A percentile compares a stretch with the other conserved stretches of the same genome.
These are phyloP conservation scores for Cheilosia soror DNA, from an alignment of 2,888 invertebrate species.

Conservation along the genomic window DNA sequence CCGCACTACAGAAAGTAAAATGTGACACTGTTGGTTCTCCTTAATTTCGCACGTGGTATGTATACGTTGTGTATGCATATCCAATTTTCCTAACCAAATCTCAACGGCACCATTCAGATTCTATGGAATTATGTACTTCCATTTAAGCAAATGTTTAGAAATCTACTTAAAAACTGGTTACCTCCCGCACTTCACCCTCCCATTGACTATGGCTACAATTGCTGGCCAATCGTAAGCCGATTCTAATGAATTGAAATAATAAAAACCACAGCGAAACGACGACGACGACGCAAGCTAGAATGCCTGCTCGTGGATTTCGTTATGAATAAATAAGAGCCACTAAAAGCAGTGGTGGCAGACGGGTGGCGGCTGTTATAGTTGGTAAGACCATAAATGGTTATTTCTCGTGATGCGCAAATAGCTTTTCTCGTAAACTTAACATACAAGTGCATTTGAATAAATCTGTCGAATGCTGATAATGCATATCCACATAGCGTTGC, in stretches of 20 bases:
- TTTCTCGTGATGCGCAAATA: conserved; percentile 53
- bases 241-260: conserved; percentile 52
- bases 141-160: conserved; percentile 32
- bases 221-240: conserved; percentile 22
- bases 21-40: too few relatives aligned
- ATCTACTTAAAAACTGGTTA: conserved; percentile 35
- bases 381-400: conserved; percentile 54
- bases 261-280: conserved; percentile 24
- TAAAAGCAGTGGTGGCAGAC: conserved; percentile 12
- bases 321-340: conserved; percentile 52
- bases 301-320: conserved; percentile 20
- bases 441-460: not conserved
- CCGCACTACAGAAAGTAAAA: too few relatives aligned
- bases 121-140: conserved; percentile 14
- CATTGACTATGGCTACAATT: conserved; percentile 15
- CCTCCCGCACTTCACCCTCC: not conserved
- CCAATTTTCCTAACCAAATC: not conserved
- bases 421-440: conserved; percentile 14
- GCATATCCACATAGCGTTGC: conserved; percentile 1
- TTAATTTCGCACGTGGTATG: not conserved
- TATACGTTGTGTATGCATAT: too few relatives aligned
- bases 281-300: not conserved
- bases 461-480: conserved; percentile 8
- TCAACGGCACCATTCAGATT: not conserved
- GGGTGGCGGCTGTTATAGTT: not conserved